Base-by-base conservation (phyloP, 2,797 vertebrate genomes). In the Cichlasoma orientale region DNA sequence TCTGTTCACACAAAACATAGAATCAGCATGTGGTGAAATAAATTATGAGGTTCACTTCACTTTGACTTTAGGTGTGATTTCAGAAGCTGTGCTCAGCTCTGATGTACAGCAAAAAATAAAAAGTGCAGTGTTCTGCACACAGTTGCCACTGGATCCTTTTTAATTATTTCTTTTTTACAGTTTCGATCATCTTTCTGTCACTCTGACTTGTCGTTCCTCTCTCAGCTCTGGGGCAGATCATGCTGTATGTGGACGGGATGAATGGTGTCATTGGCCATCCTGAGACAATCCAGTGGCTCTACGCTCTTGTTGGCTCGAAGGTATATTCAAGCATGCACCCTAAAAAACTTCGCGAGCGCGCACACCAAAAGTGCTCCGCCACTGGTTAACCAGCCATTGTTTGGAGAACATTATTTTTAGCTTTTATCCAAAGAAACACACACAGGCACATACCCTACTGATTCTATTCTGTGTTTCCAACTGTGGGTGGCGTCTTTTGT, bases 191-290 rank as follows among this genome's bases (percentile, higher is more conserved):
- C 25, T 69, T 53, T 63, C 27, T 13, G 5, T 7, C 8, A 82
- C 95, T 95, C 96, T 87, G 89, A 97, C 77, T 31, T 73, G 72
- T 11, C 36, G 18, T 89, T 36, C 78, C 21, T 21, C 53, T 16
- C 21, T 73, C 91, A 99, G 98, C 98, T 83, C 92, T 99, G 91
- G 97, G 98, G 19, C 98, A 99, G 92, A 99, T 99, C 92, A 98
- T 99, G 98, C 95, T 99, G 59, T 99, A 98, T 57, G 98, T 99
- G 0, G 98, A 99, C 72, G 98, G 98, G 68, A 99, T 99, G 98
- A 99, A 99, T 56, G 98, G 98, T 38, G 97, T 99, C 82, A 98
- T 98, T 77, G 94, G 95, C 88, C 97, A 99, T 82, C 93, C 90
- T 19, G 97, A 99, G 94, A 98, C 96, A 14, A 96, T 99, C 90